Evolutionary conservation across 2,113 vertebrate species (phyloP), one percentile per base, ranked within the genome.

Genomic region (Pongo pygmaeus): DNA sequence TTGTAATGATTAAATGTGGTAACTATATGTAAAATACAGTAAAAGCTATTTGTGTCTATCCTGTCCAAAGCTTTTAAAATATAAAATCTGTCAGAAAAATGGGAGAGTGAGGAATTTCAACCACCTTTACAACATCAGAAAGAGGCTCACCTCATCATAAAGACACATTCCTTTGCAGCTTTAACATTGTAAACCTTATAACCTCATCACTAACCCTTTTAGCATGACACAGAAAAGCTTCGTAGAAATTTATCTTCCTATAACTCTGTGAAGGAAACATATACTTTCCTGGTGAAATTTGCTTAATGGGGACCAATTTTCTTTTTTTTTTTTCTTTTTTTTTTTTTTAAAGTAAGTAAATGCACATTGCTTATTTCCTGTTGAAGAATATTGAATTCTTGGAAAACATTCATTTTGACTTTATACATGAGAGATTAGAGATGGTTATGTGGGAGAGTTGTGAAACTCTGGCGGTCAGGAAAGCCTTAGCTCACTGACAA

Each of bases 201-300:
- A 94, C 57, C 50, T 93, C 75, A 77, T 52, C 1, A 23, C 79
- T 96, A 96, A 97, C 61, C 9, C 43, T 85, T 94, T 93, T 87
- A 96, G 18, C 55, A 57, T 89, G 74, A 75, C 69, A 95, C 43
- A 80, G 40, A 80, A 91, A 94, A 93, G 50, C 20, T 84, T 86
- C 52, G 52, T 35, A n/a, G 55, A 89, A 89, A 95, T 92, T 48
- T 89, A 55, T 94, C 79, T 93, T 93, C 89, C 61, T 75, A 87
- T 38, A 95, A 80, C 69, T 89, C 35, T 67, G 35, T 89, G 74
- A 86, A 90, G 86, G 48, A 87, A 91, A 79, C 30, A 91, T 9
- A 96, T 9, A 96, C 95, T 97, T 97, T 81, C 67, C 59, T 50
- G 25, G 70, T 94, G 50, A 93, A 97, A 96, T 95, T 88, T 96